Evolutionary conservation across 1,140 invertebrate species (phyloP).

Genomic region (Drosophila tropicalis): DNA sequence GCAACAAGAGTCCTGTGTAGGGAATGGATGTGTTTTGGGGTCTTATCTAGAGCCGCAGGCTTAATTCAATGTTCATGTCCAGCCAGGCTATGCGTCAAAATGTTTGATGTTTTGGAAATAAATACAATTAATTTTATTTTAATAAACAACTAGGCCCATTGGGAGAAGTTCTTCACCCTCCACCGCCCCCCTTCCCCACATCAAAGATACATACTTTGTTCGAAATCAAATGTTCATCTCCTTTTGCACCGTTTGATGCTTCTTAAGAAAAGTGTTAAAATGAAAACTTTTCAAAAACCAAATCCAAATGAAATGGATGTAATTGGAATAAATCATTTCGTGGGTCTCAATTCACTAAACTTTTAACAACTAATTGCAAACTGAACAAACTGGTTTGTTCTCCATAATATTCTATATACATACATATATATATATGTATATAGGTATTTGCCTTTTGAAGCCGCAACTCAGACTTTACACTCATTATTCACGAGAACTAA

Average conservation of each 20-base stretch:
- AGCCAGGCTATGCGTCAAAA: background rate
- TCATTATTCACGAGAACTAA: slow-evolving; percentile 6
- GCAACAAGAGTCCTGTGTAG: background rate
- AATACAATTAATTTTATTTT: background rate
- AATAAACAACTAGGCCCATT: background rate
- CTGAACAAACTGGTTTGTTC: background rate
- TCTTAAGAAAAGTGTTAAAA: background rate
- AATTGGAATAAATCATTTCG: too few relatives aligned
- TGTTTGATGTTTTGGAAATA: slow-evolving; percentile 4
- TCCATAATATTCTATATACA: background rate
- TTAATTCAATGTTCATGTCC: background rate
- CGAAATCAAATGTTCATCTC: background rate
- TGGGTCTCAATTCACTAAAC: slow-evolving; percentile 27
- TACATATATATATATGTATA: background rate
- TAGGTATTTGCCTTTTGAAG: slow-evolving; percentile 1
- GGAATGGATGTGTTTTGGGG: too few relatives aligned
- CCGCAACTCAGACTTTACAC: slow-evolving; percentile 1
- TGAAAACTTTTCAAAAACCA: background rate
- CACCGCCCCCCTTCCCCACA: too few relatives aligned
- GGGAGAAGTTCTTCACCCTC: too few relatives aligned
- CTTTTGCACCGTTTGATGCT: too few relatives aligned
- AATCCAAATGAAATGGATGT: background rate
- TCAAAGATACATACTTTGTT: background rate
- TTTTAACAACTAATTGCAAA: slow-evolving; percentile 47
- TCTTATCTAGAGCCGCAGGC: background rate